These are phyloP conservation scores for Botia almorhae DNA, from an alignment of 2,797 vertebrate genomes.

Conservation along the genomic window DNA sequence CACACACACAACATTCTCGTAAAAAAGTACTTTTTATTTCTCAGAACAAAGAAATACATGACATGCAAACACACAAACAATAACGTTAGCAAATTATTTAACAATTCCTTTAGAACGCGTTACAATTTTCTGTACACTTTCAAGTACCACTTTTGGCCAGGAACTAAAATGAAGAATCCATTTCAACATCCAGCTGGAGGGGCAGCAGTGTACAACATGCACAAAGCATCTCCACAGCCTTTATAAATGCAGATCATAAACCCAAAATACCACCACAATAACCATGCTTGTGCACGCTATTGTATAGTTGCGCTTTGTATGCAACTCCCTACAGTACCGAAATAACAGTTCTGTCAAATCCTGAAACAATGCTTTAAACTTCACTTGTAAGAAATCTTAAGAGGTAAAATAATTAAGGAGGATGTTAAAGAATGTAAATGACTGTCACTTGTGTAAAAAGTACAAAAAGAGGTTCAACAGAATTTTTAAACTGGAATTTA, in stretches of 20 bases:
- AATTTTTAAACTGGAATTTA: slow-evolving; percentile 53
- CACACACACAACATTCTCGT: neutral
- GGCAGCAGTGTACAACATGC: slow-evolving; percentile 24
- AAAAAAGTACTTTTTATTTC: slow-evolving; percentile 70
- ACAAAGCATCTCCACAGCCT: slow-evolving; percentile 29
- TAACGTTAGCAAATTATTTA: too few species aligned
- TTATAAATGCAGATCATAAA: slow-evolving; percentile 17
- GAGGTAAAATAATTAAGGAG: slow-evolving; percentile 49
- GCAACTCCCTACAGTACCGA: slow-evolving; percentile 1
- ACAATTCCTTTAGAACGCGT: too few species aligned
- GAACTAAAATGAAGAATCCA: neutral
- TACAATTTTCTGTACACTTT: slow-evolving; percentile 44
- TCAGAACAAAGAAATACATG: slow-evolving; percentile 72
- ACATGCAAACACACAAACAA: slow-evolving; percentile 62
- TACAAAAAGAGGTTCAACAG: slow-evolving; percentile 66
- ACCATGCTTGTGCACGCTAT: neutral
- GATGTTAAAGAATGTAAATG: slow-evolving; percentile 24
- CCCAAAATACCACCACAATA: neutral
- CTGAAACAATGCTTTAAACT: slow-evolving; percentile 3
- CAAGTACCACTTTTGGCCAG: neutral
- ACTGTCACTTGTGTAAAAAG: slow-evolving; percentile 50
- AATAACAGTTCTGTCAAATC: slow-evolving; percentile 13
- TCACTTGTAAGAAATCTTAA: slow-evolving; percentile 59
- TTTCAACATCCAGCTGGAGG: slow-evolving; percentile 28
- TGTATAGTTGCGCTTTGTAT: neutral